A percentile compares a stretch with the other conserved stretches of the same genome.
phyloP scores from a whole-genome alignment of 2,797 vertebrate species.

The Craterocephalus amniculus region DNA sequence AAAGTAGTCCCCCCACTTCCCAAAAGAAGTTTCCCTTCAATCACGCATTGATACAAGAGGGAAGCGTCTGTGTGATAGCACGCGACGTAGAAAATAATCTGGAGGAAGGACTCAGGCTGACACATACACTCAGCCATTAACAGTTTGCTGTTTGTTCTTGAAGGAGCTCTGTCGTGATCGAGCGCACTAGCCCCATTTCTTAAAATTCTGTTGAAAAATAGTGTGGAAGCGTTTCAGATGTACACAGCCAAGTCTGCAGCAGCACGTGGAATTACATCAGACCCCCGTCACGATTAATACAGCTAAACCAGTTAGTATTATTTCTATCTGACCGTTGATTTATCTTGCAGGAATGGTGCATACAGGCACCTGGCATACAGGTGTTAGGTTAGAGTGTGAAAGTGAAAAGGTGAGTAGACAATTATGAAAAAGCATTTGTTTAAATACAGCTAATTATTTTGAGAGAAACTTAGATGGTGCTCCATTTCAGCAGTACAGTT shows the following conservation, averaged over 20 bases:
- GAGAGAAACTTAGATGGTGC: constrained; percentile 1
- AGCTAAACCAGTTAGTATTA: constrained; percentile 15
- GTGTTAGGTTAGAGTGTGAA: not conserved
- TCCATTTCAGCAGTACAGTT: constrained; percentile 15
- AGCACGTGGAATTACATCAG: constrained; percentile 78
- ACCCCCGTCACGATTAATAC: constrained; percentile 48
- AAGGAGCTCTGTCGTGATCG: constrained; percentile 22
- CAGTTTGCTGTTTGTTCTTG: constrained; percentile 56
- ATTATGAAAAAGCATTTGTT: constrained; percentile 1
- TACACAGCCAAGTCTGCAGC: constrained; percentile 35
- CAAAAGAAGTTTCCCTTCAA: constrained; percentile 85
- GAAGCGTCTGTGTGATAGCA: constrained; percentile 79
- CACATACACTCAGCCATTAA: constrained; percentile 60
- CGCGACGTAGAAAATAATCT: constrained; percentile 72
- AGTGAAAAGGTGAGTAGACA: not conserved
- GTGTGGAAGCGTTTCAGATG: constrained; percentile 23
- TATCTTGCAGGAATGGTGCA: not conserved
- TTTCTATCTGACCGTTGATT: not conserved
- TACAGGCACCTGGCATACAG: not conserved
- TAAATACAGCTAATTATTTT: not conserved
- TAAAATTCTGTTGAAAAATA: constrained; percentile 25
- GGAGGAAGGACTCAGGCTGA: constrained; percentile 60
- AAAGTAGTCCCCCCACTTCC: constrained; percentile 85
- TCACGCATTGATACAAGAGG: constrained; percentile 81
- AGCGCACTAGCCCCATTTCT: constrained; percentile 10